phyloP scores from a whole-genome alignment of 2,888 invertebrate species.

The Thereva nobilitata region DNA sequence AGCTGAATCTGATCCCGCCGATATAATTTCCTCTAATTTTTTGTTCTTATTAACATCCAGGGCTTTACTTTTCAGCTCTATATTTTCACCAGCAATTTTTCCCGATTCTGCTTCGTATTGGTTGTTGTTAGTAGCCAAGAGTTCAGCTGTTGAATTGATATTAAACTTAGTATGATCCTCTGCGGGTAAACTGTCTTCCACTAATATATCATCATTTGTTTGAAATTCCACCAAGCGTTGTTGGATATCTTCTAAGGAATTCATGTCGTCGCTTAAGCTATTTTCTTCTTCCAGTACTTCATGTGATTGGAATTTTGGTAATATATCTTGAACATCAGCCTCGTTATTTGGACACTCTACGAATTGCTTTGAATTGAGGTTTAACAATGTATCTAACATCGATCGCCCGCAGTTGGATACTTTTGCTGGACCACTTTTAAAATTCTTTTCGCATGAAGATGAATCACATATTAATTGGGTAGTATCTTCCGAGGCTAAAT shows the following conservation, averaged over 20 bases:
- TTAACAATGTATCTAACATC: constrained; percentile 39
- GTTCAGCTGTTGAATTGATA: too few relatives aligned
- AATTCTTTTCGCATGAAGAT: not conserved
- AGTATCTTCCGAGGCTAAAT: not conserved
- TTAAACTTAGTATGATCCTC: too few relatives aligned
- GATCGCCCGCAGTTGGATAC: constrained; percentile 34
- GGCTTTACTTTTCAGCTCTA: constrained; percentile 44
- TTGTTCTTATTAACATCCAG: constrained; percentile 47
- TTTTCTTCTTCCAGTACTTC: not conserved
- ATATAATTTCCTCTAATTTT: constrained; percentile 52
- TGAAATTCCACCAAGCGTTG: not conserved
- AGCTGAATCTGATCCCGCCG: constrained; percentile 56
- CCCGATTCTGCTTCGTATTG: constrained; percentile 36
- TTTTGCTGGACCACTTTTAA: not conserved
- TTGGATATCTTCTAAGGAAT: not conserved
- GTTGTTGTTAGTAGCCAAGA: constrained; percentile 17
- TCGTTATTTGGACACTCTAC: too few relatives aligned
- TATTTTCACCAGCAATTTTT: constrained; percentile 41
- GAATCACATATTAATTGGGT: not conserved
- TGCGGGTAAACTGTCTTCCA: not conserved
- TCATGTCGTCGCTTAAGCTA: not conserved
- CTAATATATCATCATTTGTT: not conserved
- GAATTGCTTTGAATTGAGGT: constrained; percentile 17
- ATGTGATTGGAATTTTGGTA: not conserved
- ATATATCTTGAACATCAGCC: too few relatives aligned